phyloP scores from a whole-genome alignment of 2,888 invertebrate genomes.

The Ramazzottius varieornatus region DNA sequence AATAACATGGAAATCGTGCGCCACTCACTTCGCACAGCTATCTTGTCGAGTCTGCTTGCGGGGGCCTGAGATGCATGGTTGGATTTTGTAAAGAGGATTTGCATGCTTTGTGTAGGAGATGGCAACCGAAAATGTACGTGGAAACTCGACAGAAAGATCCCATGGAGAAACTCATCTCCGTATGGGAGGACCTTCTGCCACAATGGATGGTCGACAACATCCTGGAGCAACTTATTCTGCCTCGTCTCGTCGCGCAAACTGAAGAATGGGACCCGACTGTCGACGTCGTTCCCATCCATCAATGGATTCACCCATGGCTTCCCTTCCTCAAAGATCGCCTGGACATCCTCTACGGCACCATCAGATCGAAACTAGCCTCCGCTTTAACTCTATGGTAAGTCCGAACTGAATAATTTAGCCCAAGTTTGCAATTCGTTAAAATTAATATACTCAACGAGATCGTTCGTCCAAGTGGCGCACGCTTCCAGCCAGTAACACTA shows the following conservation, averaged over 20 bases:
- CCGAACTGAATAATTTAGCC: too few species aligned
- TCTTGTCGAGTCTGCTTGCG: too few species aligned
- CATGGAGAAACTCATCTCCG: conserved; percentile 47
- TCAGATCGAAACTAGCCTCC: conserved; percentile 61
- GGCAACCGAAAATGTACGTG: conserved; percentile 44
- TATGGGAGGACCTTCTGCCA: conserved; percentile 54
- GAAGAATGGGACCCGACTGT: conserved; percentile 79
- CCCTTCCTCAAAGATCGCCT: conserved; percentile 34
- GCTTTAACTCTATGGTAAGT: conserved; percentile 80
- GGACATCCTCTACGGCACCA: conserved; percentile 49
- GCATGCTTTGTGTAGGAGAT: conserved; percentile 32
- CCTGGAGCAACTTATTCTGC: conserved; percentile 52
- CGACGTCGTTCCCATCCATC: conserved; percentile 77
- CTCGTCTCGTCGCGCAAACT: conserved; percentile 38
- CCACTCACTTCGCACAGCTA: too few species aligned
- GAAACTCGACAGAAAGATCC: conserved; percentile 44
- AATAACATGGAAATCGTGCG: too few species aligned
- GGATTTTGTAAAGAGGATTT: too few species aligned
- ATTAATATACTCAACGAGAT: too few species aligned
- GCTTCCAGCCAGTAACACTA: too few species aligned
- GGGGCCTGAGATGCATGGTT: too few species aligned
- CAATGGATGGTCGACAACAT: conserved; percentile 55
- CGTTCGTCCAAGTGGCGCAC: too few species aligned
- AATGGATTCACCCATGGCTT: conserved; percentile 93
- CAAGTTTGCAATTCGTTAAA: too few species aligned